Base-by-base conservation (phyloP, 2,888 invertebrate genomes). In the Ischnus inquisitorius region DNA sequence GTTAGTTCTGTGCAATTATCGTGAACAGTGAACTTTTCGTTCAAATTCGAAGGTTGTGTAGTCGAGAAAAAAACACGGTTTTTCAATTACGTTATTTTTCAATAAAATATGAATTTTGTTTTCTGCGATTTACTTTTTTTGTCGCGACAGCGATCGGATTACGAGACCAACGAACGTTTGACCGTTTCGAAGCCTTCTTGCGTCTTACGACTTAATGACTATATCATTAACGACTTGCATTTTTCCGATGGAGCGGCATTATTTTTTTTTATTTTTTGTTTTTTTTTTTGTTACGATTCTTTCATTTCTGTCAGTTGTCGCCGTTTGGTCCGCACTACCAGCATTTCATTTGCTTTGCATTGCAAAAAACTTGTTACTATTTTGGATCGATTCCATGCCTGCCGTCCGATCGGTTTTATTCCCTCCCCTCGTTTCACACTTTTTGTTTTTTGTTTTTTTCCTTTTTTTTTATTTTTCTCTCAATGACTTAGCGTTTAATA, bases 291-390 rank as follows among this genome's bases (percentile, higher is more conserved):
- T 85, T 79, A 85, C 74, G 83, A 82, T 79, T 85, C 80, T 86
- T 85, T 86, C 86, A 86, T 85, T 88, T 91, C 88, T 89, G 90
- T 89, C 91, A 89, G 91, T 89, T 92, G 92, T 92, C 90, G 82
- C 91, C 91, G 87, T 89, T 93, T 93, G 93, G 93, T 93, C 93
- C 93, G 88, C 93, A 92, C 92, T 92, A 93, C 93, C 92, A 93
- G 91, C 92, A 91, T 91, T 28, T 60, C 89, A 89, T 88, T 89
- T 86, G 83, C 85, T 89, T 88, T 88, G 89, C 89, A 87, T 88
- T 87, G 88, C 89, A 90, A 90, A 91, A 90, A 88, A 90, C 90
- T 88, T 90, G 87, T 90, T 88, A 89, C 87, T 89, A 89, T 88
- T 90, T 89, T 90, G 87, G 87, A 90, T 92, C 90, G 89, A 86